These are phyloP conservation scores for Aphis gossypii DNA, from an alignment of 1,140 invertebrate genomes.

Conservation along the genomic window DNA sequence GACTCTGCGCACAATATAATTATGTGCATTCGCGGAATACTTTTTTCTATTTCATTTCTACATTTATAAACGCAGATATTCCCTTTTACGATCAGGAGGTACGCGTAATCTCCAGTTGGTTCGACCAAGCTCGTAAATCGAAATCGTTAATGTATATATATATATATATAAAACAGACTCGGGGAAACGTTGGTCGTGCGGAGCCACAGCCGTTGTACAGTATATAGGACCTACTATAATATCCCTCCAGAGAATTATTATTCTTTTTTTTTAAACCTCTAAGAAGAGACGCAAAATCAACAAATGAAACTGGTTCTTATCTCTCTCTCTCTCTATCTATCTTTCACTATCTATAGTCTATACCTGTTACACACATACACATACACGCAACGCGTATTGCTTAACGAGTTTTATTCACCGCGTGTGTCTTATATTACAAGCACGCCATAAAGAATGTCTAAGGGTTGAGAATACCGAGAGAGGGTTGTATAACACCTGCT, in stretches of 20 bases:
- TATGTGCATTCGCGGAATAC: conserved; percentile 26
- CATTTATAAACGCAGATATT: neutral
- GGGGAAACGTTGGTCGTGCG: conserved; percentile 22
- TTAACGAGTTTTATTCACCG: conserved; percentile 56
- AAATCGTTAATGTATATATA: neutral
- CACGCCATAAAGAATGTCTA: conserved; percentile 40
- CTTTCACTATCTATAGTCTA: neutral
- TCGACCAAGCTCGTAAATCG: conserved; percentile 10
- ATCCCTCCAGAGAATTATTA: conserved; percentile 25
- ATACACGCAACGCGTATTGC: conserved; percentile 35
- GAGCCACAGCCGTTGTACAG: neutral
- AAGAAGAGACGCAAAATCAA: conserved; percentile 49
- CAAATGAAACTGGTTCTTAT: conserved; percentile 49
- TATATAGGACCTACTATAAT: neutral
- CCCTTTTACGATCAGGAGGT: conserved; percentile 13
- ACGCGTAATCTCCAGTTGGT: conserved; percentile 31
- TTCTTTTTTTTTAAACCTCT: neutral
- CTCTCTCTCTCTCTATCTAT: neutral
- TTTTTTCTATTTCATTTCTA: conserved; percentile 15
- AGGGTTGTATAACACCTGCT: conserved; percentile 57
- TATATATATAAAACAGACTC: neutral
- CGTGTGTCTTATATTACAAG: conserved; percentile 26
- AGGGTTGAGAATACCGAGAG: conserved; percentile 55
- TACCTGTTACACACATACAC: conserved; percentile 19
- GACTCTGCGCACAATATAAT: neutral